These are phyloP conservation scores for Acrocyrtus sp. DNA, from an alignment of 2,888 invertebrate genomes.

Conservation along the genomic window DNA sequence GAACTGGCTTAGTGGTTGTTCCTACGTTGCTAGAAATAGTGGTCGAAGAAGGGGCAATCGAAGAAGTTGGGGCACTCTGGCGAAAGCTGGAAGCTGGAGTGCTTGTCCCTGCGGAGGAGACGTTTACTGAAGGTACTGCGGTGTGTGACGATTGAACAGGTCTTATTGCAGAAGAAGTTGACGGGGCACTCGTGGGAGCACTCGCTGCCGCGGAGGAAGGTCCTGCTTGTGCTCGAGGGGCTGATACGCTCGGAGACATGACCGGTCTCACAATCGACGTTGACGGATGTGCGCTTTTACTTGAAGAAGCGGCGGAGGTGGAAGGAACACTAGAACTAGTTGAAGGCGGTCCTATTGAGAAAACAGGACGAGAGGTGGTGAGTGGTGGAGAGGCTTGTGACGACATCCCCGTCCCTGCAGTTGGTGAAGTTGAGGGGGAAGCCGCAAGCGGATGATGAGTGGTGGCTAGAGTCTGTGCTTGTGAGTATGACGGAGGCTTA, in stretches of 20 bases:
- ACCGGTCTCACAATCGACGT: slow-evolving; percentile 30
- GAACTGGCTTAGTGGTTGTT: slow-evolving; percentile 50
- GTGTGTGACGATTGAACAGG: slow-evolving; percentile 41
- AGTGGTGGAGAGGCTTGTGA: background rate
- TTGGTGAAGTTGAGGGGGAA: slow-evolving; percentile 32
- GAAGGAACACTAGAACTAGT: slow-evolving; percentile 45
- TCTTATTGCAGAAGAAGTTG: slow-evolving; percentile 29
- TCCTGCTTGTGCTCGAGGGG: slow-evolving; percentile 25
- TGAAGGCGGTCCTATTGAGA: slow-evolving; percentile 45
- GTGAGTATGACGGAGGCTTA: slow-evolving; percentile 45
- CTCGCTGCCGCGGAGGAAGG: slow-evolving; percentile 5
- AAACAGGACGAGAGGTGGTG: slow-evolving; percentile 30
- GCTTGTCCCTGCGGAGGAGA: slow-evolving; percentile 10
- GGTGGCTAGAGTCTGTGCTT: slow-evolving; percentile 32
- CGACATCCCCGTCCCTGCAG: slow-evolving; percentile 24
- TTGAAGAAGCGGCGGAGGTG: slow-evolving; percentile 16
- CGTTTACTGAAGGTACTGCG: slow-evolving; percentile 42
- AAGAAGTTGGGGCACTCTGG: slow-evolving; percentile 23
- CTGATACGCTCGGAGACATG: slow-evolving; percentile 41
- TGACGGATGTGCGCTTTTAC: slow-evolving; percentile 30
- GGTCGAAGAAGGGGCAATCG: slow-evolving; percentile 39
- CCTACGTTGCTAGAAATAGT: slow-evolving; percentile 47
- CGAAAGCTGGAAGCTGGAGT: slow-evolving; percentile 26
- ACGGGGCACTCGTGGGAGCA: background rate
- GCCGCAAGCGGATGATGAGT: slow-evolving; percentile 35